A percentile compares a stretch with the other conserved stretches of the same genome.
phyloP scores from a whole-genome alignment of 2,797 vertebrate species.

The Ctenochaetus hawaiiensis region DNA sequence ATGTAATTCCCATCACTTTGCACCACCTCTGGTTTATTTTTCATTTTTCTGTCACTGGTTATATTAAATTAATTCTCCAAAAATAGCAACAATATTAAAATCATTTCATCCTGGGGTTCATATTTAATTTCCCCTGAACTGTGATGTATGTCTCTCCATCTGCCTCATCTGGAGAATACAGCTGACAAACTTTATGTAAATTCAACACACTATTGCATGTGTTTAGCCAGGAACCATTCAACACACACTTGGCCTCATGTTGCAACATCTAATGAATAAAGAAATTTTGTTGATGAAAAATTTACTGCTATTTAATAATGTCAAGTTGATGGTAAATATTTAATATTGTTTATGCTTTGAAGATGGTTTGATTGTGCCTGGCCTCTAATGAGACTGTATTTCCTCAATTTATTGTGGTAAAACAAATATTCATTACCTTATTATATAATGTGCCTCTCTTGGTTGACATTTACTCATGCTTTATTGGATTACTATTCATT shows the following conservation, averaged over 20 bases:
- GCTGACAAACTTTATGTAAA: slow-evolving; percentile 47
- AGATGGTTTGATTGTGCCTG: slow-evolving; percentile 2
- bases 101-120: not conserved
- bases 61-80: not conserved
- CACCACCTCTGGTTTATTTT: not conserved
- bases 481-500: slow-evolving; percentile 13
- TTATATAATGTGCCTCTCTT: not conserved
- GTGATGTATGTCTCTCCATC: slow-evolving; percentile 11
- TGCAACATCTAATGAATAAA: slow-evolving; percentile 50
- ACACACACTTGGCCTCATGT: slow-evolving; percentile 33
- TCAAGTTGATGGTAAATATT: slow-evolving; percentile 25
- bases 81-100: slow-evolving; percentile 10
- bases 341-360: slow-evolving; percentile 27
- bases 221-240: slow-evolving; percentile 22
- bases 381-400: slow-evolving; percentile 10
- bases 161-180: slow-evolving; percentile 44
- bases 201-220: slow-evolving; percentile 13
- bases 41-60: not conserved
- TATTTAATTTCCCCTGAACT: slow-evolving; percentile 31
- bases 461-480: not conserved
- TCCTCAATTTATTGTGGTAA: not conserved
- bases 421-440: slow-evolving; percentile 5
- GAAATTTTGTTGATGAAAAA: slow-evolving; percentile 38
- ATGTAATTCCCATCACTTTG: not conserved
- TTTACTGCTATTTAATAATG: slow-evolving; percentile 36